Evolutionary conservation across 2,113 vertebrate genomes (phyloP), one percentile per base, ranked within the genome.

Genomic region (Engystomops pustulosus): DNA sequence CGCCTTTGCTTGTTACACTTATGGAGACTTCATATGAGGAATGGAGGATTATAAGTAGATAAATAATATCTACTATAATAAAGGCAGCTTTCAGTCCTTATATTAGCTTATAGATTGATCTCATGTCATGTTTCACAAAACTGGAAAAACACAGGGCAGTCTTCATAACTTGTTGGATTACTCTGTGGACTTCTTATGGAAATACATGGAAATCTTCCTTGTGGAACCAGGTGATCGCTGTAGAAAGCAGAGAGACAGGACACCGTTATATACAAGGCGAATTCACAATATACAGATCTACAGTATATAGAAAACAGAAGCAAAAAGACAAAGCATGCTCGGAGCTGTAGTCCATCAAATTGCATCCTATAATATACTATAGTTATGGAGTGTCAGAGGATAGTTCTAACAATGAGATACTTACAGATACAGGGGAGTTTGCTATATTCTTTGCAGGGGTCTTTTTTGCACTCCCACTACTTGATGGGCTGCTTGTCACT

Each of bases 121-220:
- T 15, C 25, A n/a, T n/a, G n/a, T n/a, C n/a, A n/a, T 58, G 2
- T 14, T 65, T 32, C 60, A 65, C 67, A 38, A 38, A 3, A 68
- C 18, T 12, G 44, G 1, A 27, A 12, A 0, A 4, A 1, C 6
- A 11, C 18, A 69, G 18, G 36, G 23, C 34, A 17, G 12, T 34
- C 20, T n/a, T 1, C 8, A 25, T 15, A 0, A 23, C 3, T 15
- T 1, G 68, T 23, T 11, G 25, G 3, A 15, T 45, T 71, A 82
- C 68, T 44, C 80, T 74, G 91, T 89, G 76, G 90, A 87, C 69
- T 89, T 94, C 89, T 91, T 95, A 9, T 90, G 91, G 86, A 99
- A 99, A 89, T 98, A 99, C 0, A 92, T 94, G 75, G 95, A 98
- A 88, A 99, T 99, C 90, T 98, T 99, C 91, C 96, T 96, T 92